A percentile compares a stretch with the other conserved stretches of the same genome.
phyloP scores from a whole-genome alignment of 2,888 invertebrate genomes.

The Hydrotaea cyrtoneurina region DNA sequence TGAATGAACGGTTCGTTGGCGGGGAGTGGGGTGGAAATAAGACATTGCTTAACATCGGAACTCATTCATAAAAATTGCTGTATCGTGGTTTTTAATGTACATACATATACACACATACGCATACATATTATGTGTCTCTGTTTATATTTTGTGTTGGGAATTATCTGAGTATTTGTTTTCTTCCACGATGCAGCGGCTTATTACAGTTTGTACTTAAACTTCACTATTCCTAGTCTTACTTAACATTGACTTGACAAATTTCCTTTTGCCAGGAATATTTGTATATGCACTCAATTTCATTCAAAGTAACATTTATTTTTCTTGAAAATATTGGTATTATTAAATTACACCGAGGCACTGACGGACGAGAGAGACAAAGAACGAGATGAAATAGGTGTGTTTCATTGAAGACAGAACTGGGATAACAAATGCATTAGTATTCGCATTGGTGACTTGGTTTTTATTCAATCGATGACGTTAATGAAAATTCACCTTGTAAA shows the following conservation, averaged over 20 bases:
- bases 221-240: too few relatives aligned
- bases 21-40: not conserved
- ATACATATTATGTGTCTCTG: not conserved
- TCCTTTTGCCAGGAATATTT: too few relatives aligned
- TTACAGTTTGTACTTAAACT: too few relatives aligned
- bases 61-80: constrained; percentile 27
- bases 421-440: too few relatives aligned
- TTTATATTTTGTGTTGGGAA: not conserved
- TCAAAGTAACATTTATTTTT: constrained; percentile 10
- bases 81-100: not conserved
- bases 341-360: not conserved
- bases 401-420: too few relatives aligned
- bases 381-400: too few relatives aligned
- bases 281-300: too few relatives aligned
- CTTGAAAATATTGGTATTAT: too few relatives aligned
- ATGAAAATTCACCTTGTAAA: not conserved
- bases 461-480: too few relatives aligned
- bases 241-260: constrained; percentile 43
- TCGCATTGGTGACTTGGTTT: too few relatives aligned
- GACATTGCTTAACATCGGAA: not conserved
- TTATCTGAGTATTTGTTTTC: not conserved
- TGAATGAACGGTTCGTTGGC: not conserved
- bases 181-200: too few relatives aligned
- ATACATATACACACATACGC: not conserved
- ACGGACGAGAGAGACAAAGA: too few relatives aligned